A percentile compares a stretch with the other conserved stretches of the same genome.
phyloP scores from a whole-genome alignment of 2,888 invertebrate genomes.

The Torymus texanus region DNA sequence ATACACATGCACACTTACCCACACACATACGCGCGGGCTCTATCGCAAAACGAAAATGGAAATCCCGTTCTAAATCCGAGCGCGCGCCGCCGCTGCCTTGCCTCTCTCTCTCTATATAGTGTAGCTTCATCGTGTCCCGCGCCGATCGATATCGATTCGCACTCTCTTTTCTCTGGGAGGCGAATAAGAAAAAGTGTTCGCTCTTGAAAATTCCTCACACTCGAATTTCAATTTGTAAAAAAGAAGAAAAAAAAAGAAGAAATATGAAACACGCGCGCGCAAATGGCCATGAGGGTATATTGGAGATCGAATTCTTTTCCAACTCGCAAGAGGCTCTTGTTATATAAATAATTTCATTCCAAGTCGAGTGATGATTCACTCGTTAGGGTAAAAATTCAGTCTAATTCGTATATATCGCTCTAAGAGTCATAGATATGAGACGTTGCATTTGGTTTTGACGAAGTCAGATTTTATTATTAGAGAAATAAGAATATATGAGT shows the following conservation, averaged over 20 bases:
- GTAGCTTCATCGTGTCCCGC: background rate
- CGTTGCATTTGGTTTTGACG: too few relatives aligned
- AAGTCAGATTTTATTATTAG: too few relatives aligned
- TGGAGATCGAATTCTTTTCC: too few relatives aligned
- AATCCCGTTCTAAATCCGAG: slow-evolving; percentile 17
- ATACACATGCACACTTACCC: too few relatives aligned
- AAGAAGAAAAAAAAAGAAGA: background rate
- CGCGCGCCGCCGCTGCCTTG: background rate
- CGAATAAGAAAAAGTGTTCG: slow-evolving; percentile 28
- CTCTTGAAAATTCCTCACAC: background rate
- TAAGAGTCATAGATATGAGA: background rate
- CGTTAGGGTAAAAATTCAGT: background rate
- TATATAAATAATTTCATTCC: background rate
- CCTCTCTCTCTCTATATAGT: too few relatives aligned
- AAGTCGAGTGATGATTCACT: background rate
- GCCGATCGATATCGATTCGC: background rate
- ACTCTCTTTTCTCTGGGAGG: background rate
- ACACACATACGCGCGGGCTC: background rate
- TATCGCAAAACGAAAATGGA: slow-evolving; percentile 8
- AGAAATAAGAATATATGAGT: too few relatives aligned
- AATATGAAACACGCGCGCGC: too few relatives aligned
- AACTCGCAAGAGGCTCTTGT: too few relatives aligned
- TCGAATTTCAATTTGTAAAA: slow-evolving; percentile 2
- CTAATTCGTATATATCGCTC: background rate
- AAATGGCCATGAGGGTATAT: too few relatives aligned